Conservation (phyloP, 1,140 invertebrate species). For the Rhopalosiphum maidis region DNA sequence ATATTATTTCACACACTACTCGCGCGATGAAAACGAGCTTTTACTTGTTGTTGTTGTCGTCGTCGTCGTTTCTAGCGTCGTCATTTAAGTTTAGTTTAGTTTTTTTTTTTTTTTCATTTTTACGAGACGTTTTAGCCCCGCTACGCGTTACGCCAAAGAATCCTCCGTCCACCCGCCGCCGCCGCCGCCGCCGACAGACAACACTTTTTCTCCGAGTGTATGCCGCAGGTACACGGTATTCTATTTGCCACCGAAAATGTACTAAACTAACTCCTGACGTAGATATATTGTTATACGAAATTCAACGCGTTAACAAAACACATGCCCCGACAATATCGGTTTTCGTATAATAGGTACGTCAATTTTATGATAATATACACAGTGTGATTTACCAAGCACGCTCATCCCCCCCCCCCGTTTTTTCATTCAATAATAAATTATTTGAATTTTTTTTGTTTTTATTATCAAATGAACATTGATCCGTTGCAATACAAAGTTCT, state of each 20-base stretch:
- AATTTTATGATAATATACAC: no score
- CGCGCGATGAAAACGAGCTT: neutral
- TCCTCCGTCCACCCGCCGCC: neutral
- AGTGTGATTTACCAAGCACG: no score
- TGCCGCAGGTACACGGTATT: neutral
- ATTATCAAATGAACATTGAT: no score
- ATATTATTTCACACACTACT: constrained; percentile 1
- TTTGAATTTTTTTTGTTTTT: no score
- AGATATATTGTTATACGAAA: constrained; percentile 12
- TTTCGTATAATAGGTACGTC: neutral
- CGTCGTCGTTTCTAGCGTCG: neutral
- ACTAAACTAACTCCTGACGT: constrained; percentile 21
- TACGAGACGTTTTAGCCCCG: neutral
- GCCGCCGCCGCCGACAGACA: neutral
- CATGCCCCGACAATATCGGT: neutral
- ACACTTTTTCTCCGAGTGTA: neutral
- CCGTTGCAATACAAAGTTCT: no score
- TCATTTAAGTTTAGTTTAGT: neutral
- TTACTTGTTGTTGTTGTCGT: constrained; percentile 14
- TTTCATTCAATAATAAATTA: no score
- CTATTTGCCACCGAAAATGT: constrained; percentile 14
- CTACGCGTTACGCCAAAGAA: neutral
- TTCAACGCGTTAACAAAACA: neutral
- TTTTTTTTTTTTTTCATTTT: neutral
- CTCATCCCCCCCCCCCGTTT: no score